Evolutionary conservation across 92 coral and sea anemone genomes (phyloP), one percentile per base, ranked within the genome.

Genomic region (Bergia sp.): DNA sequence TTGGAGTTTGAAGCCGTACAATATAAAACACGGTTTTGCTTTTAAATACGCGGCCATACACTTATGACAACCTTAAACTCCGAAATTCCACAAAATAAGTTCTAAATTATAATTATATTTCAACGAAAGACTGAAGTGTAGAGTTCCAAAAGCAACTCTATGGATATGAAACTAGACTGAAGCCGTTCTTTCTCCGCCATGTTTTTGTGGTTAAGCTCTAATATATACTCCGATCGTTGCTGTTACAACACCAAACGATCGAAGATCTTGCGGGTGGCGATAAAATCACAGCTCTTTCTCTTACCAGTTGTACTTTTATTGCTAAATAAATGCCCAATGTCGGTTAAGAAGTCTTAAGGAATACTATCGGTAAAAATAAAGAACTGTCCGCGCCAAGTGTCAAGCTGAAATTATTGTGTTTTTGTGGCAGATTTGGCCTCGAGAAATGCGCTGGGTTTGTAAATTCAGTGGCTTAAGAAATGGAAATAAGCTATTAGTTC

Each of bases 241-340:
- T 76, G 29, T 76, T 41, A 6, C 36, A 36, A 84, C 87, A 45
- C 87, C 79, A 84, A 84, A 84, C 87, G 87, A 84, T 84, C 87
- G 87, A 84, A 84, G 87, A 45, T 84, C 87, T 84, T 84, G 66
- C 87, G 87, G 87, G 87, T 84, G 87, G 87, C 87, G 87, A 84
- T 12, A 84, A 80, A 84, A 84, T 84, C 87, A 84, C 78, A 4
- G 79, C 79, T 71, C 16, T 69, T 84, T 83, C 86, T 41, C 10
- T 36, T 84, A 84, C 87, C 87, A 47, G 87, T 71, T 72, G 65
- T 39, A 71, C 66, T 9, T 23, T 69, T 73, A 84, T 69, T 84
- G 79, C 87, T 42, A 58, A 84, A 38, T 61, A 71, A 84, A 84
- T 84, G 87, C 87, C 87, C 77, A 84, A 69, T 73, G 77, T 84